Base-by-base conservation (phyloP, 2,113 vertebrate species). In the Megaceryle maxima region DNA sequence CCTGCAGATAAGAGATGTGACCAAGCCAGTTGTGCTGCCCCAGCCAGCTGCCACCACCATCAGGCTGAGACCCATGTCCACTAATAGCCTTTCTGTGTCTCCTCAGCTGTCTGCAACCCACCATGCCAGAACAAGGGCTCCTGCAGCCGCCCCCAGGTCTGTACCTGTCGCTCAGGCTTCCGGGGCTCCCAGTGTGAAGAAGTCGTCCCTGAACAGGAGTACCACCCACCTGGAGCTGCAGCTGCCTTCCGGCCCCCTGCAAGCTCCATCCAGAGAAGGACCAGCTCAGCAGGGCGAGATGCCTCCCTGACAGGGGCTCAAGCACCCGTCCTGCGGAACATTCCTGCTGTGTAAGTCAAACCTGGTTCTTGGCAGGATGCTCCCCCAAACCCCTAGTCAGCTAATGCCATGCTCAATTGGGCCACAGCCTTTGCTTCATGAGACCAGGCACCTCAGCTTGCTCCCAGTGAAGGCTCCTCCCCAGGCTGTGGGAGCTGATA, bases 71-170 rank as follows among this genome's bases (percentile, higher is more conserved):
- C 56, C 22, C 2, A 1, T 29, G 43, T 78, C 43, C 67, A n/a
- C 95, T 94, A 90, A 97, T 53, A 5, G 10, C 39, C 60, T 88
- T 81, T 94, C 83, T 83, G 67, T 97, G 83, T 97, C 68, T 92
- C 88, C 64, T 13, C 97, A 99, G 98, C 98, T 16, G 97, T 98
- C 79, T 99, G 98, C 35, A 92, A 98, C 83, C 98, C 98, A 0
- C 98, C 98, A 0, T 99, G 98, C 96, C 97, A 98, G 94, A 98
- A 98, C 96, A 97, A 98, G 69, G 98, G 98, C 44, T 97, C 98
- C 90, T 99, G 98, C 97, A 98, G 97, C 83, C 97, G 98, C 14
- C 98, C 98, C 25, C 98, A 98, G 88, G 96, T 98, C 88, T 99
- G 98, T 31, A 79, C 98, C 64, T 99, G 98, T 86, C 98, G 98